Evolutionary conservation across 2,113 vertebrate genomes (phyloP), one percentile per base, ranked within the genome.

Genomic region (Agelaius tricolor): DNA sequence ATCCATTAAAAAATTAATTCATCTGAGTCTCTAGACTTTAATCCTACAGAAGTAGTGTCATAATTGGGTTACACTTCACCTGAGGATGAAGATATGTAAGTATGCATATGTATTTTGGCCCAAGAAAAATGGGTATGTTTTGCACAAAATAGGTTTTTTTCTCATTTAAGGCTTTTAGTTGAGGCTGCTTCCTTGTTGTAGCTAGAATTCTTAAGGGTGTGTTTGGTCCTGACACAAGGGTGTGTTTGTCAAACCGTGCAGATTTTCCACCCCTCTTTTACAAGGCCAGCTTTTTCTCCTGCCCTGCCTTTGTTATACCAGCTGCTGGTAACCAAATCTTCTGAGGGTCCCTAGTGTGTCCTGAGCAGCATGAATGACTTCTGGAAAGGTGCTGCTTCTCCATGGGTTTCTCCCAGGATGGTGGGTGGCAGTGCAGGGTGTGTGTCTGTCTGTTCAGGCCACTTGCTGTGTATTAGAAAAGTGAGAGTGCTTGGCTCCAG

Each of bases 341-440:
- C n/a, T n/a, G 49, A 28, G 23, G 31, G 13, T 31, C 69, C 21
- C 58, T 47, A 59, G 11, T 5, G 43, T 31, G 44, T 46, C 49
- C 52, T 65, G 61, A 31, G 54, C 1, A 2, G 41, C 24, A 21
- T 59, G 31, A 68, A 37, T 19, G 65, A n/a, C 26, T 17, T 81
- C n/a, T 49, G 47, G 20, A 41, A 66, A 82, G 8, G 4, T 61
- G 11, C 49, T 63, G 31, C 35, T 33, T 77, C 63, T 63, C 28
- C 63, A 7, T 9, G 44, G 23, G 11, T 39, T 47, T 67, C 17
- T 39, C 18, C 18, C 0, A 0, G 10, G 31, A 3, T 4, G 1
- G 14, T 28, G 35, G 20, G 24, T 62, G 16, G 37, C 68, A 52
- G 30, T 14, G 23, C 15, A 35, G 17, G 2, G 3, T 6, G 12